Base-by-base conservation (phyloP, 2,888 invertebrate genomes). In the Yponomeuta sedellus region DNA sequence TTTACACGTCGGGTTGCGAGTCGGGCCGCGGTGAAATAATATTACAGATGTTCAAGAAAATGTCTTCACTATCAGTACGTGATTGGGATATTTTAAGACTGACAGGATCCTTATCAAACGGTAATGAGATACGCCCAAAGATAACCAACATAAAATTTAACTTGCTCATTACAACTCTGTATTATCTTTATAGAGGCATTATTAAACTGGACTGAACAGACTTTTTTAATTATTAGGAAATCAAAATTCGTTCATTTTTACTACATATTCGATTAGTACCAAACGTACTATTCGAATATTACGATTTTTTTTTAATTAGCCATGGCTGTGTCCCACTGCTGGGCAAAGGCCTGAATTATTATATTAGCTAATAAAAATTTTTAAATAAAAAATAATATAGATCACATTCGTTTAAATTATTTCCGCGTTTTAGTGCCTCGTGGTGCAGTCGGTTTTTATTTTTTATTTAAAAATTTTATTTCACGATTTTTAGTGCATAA, bases 51-150 rank as follows among this genome's bases (percentile, higher is more conserved):
- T 16, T 52, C 16, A 16, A 52, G 44, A 52, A 3, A 52, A 52
- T 52, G 0, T 52, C 44, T 16, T 52, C 44, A 52, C 44, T 52
- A 1, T 52, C 3, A 6, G 44, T 52, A 52, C 44, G 44, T 16
- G 44, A 52, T 12, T 52, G 59, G 66, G 59, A 61, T 58, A 19
- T 20, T 58, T 11, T 22, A 20, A 58, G 58, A 4, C 58, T 20
- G 20, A 22, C 19, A 22, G 11, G 22, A 58, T 20, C 20, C 22
- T 58, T 6, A 52, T 12, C 44, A 52, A 52, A 52, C 44, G 5
- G 16, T 52, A 52, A 52, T 52, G 44, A 34, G 34, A 52, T 20
- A 58, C 20, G 58, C 58, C 11, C 22, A 58, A 58, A 11, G 28
- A 16, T 56, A 57, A 10, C 28, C 3, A 16, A 16, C 44, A 52